These are phyloP conservation scores for Thripadectes ignobilis DNA, from an alignment of 2,797 vertebrate genomes.

Conservation along the genomic window DNA sequence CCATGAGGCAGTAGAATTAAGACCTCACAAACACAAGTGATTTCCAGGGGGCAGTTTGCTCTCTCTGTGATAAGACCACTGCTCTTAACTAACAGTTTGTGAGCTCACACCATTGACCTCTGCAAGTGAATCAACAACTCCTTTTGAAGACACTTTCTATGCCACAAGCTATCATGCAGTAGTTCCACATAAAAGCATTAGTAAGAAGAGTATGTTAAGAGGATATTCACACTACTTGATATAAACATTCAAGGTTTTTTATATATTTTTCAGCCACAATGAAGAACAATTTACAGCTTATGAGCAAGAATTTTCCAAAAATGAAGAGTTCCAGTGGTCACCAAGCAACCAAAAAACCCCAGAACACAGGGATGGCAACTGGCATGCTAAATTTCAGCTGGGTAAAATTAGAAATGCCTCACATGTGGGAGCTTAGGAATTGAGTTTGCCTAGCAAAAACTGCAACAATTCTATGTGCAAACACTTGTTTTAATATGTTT, in stretches of 20 bases:
- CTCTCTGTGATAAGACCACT: not conserved
- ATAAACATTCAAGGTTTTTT: not conserved
- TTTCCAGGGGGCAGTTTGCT: not conserved
- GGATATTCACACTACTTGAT: not conserved
- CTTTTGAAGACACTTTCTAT: not conserved
- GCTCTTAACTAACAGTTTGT: not conserved
- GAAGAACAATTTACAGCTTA: not conserved
- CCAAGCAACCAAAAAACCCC: not conserved
- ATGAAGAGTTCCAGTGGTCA: not conserved
- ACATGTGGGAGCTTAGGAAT: not conserved
- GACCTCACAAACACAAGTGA: not conserved
- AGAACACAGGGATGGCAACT: not conserved
- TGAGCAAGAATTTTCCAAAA: constrained; percentile 19
- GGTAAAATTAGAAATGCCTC: constrained; percentile 50
- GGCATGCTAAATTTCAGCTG: constrained; percentile 6
- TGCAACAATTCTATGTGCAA: not conserved
- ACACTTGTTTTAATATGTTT: not conserved
- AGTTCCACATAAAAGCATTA: not conserved
- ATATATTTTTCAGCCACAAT: not conserved
- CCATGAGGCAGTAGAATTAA: not conserved
- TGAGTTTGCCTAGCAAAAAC: constrained; percentile 6
- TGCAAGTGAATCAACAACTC: not conserved
- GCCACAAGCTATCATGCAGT: not conserved
- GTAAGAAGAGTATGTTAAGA: not conserved
- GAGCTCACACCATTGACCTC: not conserved